Conservation (phyloP, 2,113 vertebrate species). For the Myxocyprinus asiaticus region DNA sequence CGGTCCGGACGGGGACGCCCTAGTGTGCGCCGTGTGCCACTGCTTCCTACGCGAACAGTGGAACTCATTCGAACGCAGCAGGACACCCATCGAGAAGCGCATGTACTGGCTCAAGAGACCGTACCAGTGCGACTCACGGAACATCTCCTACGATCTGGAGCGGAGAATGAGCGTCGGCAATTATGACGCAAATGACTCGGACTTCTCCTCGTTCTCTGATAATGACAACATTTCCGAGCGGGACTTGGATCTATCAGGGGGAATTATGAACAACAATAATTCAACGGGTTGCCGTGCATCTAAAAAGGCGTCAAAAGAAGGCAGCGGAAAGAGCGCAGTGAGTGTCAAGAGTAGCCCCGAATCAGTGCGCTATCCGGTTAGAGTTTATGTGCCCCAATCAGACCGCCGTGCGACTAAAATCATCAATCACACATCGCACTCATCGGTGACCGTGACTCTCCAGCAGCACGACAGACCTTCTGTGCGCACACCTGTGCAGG, state of each 20-base stretch:
- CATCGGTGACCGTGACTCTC: conserved; percentile 62
- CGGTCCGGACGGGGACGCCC: conserved; percentile 81
- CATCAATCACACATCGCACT: conserved; percentile 68
- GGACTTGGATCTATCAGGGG: conserved; percentile 58
- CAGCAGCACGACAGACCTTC: conserved; percentile 63
- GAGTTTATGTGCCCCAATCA: conserved; percentile 64
- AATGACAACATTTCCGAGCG: conserved; percentile 78
- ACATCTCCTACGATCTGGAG: conserved; percentile 78
- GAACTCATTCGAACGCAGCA: conserved; percentile 91
- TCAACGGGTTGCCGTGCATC: conserved; percentile 52
- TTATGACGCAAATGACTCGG: conserved; percentile 78
- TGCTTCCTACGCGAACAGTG: conserved; percentile 93
- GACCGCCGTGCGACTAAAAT: conserved; percentile 67
- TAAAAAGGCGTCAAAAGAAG: conserved; percentile 53
- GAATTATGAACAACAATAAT: conserved; percentile 64
- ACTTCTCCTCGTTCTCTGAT: conserved; percentile 87
- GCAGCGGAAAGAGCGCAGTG: conserved; percentile 62
- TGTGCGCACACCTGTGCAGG: conserved; percentile 68
- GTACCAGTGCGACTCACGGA: conserved; percentile 87
- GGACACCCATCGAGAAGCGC: conserved; percentile 92
- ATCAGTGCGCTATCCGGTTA: conserved; percentile 64
- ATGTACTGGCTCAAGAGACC: conserved; percentile 96
- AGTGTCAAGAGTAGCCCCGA: conserved; percentile 75
- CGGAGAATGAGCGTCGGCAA: conserved; percentile 66
- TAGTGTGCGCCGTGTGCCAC: conserved; percentile 92